A percentile compares a stretch with the other conserved stretches of the same genome.
Evolutionary conservation across 2,888 invertebrate genomes (phyloP).

Genomic region (Pinctada fucata): DNA sequence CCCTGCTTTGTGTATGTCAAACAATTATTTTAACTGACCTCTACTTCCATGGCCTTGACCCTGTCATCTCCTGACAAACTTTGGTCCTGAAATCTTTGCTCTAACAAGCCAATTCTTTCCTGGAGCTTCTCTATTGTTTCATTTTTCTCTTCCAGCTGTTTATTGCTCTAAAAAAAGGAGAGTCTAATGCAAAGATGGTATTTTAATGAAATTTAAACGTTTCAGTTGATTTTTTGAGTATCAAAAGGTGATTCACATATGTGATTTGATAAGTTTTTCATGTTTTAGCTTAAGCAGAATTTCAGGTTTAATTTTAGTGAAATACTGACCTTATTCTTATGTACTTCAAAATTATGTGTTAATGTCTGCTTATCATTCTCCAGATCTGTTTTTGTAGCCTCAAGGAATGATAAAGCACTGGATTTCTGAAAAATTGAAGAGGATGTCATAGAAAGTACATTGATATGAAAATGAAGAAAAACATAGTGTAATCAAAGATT

Average conservation of each 20-base stretch:
- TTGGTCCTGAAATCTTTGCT: slow-evolving; percentile 75
- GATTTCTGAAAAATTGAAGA: slow-evolving; percentile 54
- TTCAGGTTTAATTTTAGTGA: background rate
- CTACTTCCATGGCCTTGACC: slow-evolving; percentile 63
- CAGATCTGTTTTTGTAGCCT: slow-evolving; percentile 57
- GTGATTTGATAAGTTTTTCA: no score
- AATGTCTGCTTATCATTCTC: slow-evolving; percentile 81
- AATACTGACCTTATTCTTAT: slow-evolving; percentile 64
- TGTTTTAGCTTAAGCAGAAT: no score
- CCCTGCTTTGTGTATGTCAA: no score
- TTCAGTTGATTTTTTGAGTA: background rate
- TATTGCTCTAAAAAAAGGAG: slow-evolving; percentile 56
- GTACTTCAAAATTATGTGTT: slow-evolving; percentile 82
- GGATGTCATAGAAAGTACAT: no score
- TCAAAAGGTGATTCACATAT: background rate
- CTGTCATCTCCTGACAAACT: slow-evolving; percentile 70
- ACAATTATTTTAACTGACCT: slow-evolving; percentile 49
- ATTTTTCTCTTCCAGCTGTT: slow-evolving; percentile 67
- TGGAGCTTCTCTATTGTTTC: slow-evolving; percentile 84
- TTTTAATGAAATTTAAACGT: background rate
- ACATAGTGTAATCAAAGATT: no score
- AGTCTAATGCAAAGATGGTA: background rate
- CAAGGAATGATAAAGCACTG: slow-evolving; percentile 48
- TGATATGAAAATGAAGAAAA: no score
- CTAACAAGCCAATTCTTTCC: slow-evolving; percentile 82